These are phyloP conservation scores for Anser cygnoides DNA, from an alignment of 2,113 vertebrate genomes.

Conservation along the genomic window DNA sequence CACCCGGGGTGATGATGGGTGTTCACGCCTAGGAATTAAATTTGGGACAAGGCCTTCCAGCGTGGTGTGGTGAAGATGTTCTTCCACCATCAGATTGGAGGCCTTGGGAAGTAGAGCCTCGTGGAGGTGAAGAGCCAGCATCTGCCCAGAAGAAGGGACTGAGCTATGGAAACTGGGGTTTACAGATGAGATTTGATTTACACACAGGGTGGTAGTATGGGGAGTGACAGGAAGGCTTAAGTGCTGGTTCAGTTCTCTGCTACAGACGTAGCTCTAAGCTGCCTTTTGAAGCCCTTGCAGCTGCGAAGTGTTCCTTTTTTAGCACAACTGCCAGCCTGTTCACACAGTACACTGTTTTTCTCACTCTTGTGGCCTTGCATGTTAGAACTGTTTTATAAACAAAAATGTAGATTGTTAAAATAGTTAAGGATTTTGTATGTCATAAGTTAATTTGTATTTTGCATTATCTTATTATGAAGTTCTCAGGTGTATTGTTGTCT, in stretches of 20 bases:
- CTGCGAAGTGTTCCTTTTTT: neutral
- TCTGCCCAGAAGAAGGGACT: neutral
- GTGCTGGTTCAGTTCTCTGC: neutral
- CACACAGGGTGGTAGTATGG: neutral
- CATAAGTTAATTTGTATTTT: neutral
- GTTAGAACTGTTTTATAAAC: neutral
- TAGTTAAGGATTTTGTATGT: neutral
- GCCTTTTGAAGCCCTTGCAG: neutral
- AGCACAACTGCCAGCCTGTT: neutral
- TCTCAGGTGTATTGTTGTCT: neutral
- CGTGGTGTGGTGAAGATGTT: neutral
- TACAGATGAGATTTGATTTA: neutral
- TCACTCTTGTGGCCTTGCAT: neutral
- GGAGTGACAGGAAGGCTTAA: neutral
- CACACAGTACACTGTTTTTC: neutral
- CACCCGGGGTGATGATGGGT: neutral
- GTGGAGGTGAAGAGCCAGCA: rapidly evolving
- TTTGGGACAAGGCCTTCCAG: neutral
- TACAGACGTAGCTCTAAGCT: neutral
- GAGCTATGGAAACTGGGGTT: neutral
- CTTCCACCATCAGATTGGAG: neutral
- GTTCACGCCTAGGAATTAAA: neutral
- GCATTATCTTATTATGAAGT: neutral
- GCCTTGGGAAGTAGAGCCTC: neutral
- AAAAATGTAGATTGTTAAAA: neutral